Evolutionary conservation across 2,113 vertebrate genomes (phyloP).

Genomic region (Rhinolophus ferrumequinum): DNA sequence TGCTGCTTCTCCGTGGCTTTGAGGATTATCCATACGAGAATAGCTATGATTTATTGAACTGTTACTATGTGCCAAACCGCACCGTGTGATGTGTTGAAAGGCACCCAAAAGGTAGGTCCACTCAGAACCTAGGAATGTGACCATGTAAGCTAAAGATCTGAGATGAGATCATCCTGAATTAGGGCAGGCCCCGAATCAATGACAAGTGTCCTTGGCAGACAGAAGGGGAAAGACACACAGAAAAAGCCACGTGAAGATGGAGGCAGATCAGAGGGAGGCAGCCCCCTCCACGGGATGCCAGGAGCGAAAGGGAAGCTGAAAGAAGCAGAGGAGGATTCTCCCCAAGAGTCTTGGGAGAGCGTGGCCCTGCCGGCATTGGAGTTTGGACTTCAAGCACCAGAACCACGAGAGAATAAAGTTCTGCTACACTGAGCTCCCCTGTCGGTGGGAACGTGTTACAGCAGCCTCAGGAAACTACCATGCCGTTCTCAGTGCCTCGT

Average conservation of each 20-base stretch:
- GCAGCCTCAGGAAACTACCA: rapidly evolving
- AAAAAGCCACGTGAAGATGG: rapidly evolving
- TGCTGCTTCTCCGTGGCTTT: background rate
- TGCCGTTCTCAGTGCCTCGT: rapidly evolving
- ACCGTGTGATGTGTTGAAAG: rapidly evolving
- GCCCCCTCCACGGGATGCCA: rapidly evolving
- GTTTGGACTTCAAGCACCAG: background rate
- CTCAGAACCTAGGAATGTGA: rapidly evolving
- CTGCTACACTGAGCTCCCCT: rapidly evolving
- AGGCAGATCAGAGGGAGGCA: rapidly evolving
- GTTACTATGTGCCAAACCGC: background rate
- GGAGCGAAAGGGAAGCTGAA: background rate
- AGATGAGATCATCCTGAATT: background rate
- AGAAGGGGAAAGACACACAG: background rate
- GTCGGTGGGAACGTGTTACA: rapidly evolving
- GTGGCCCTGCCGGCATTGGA: rapidly evolving
- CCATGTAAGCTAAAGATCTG: too few species aligned
- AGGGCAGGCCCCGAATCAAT: background rate
- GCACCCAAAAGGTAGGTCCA: rapidly evolving
- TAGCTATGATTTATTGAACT: rapidly evolving
- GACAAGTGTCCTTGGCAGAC: too few species aligned
- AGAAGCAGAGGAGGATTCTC: background rate
- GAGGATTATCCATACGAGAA: background rate
- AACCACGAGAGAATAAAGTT: rapidly evolving
- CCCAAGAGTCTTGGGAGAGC: rapidly evolving